phyloP scores from a whole-genome alignment of 2,888 invertebrate species.

The Philopedon plagiatum region DNA sequence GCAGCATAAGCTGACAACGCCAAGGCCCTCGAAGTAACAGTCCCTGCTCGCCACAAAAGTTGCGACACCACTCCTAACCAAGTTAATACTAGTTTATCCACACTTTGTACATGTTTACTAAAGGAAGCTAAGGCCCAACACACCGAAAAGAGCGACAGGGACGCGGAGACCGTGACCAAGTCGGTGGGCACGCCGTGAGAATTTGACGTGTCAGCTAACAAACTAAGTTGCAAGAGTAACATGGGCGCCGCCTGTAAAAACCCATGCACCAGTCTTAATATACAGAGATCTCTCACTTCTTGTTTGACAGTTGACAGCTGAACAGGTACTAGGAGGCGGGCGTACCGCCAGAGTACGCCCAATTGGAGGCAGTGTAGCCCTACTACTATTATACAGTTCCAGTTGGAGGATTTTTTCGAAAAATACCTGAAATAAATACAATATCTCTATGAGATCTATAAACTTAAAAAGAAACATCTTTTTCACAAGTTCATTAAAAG shows the following conservation, averaged over 20 bases:
- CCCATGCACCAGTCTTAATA: conserved; percentile 87
- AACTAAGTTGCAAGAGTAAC: conserved; percentile 85
- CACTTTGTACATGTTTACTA: conserved; percentile 89
- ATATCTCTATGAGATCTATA: no score
- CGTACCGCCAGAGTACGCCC: conserved; percentile 86
- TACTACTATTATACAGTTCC: conserved; percentile 72
- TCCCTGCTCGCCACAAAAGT: conserved; percentile 87
- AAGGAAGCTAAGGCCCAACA: conserved; percentile 94
- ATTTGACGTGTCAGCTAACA: conserved; percentile 69
- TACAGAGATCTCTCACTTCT: conserved; percentile 82
- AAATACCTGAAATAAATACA: conserved; percentile 52
- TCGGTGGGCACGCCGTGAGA: conserved; percentile 76
- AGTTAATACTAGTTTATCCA: conserved; percentile 81
- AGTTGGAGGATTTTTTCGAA: conserved; percentile 63
- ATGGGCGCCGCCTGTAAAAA: conserved; percentile 92
- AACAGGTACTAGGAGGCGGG: conserved; percentile 87
- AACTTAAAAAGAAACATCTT: no score
- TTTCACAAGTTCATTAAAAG: no score
- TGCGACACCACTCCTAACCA: conserved; percentile 70
- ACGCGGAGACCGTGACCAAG: conserved; percentile 85
- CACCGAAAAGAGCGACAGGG: conserved; percentile 86
- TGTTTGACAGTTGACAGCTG: conserved; percentile 86
- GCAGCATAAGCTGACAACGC: conserved; percentile 87
- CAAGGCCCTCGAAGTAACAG: conserved; percentile 85
- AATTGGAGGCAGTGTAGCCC: conserved; percentile 78